These are phyloP conservation scores for Poecilia latipinna DNA, from an alignment of 2,113 vertebrate genomes.

Conservation along the genomic window DNA sequence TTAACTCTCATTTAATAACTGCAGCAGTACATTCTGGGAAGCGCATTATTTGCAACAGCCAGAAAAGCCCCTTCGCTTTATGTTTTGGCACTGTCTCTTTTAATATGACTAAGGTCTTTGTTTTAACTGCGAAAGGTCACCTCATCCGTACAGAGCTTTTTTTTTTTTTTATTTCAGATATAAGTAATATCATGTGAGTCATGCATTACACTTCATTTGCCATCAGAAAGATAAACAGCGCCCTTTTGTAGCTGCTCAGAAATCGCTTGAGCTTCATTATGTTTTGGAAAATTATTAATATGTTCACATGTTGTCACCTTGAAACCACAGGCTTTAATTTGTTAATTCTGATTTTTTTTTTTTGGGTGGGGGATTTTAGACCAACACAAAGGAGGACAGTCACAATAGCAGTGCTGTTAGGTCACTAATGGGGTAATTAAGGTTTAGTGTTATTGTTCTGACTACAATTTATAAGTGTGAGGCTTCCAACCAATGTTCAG, in stretches of 20 bases:
- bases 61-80: slow-evolving; percentile 3
- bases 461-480: no score
- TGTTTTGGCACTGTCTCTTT: slow-evolving; percentile 1
- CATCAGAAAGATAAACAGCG: slow-evolving; percentile 1
- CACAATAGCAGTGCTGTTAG: no score
- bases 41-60: background rate
- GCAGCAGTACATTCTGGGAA: slow-evolving; percentile 10
- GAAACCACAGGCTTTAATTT: background rate
- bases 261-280: background rate
- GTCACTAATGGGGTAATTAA: no score
- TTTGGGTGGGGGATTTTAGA: no score
- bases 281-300: background rate
- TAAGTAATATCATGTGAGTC: slow-evolving; percentile 28
- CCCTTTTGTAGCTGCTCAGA: slow-evolving; percentile 5
- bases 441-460: no score
- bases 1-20: slow-evolving; percentile 28
- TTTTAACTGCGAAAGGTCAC: slow-evolving; percentile 5
- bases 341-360: no score
- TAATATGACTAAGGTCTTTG: slow-evolving; percentile 27
- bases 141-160: background rate
- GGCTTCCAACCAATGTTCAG: no score
- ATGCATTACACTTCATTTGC: slow-evolving; percentile 10
- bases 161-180: background rate
- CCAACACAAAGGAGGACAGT: no score
- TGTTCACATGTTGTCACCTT: background rate